Evolutionary conservation across 2,113 vertebrate genomes (phyloP).

Genomic region (Aspidoscelis tigris): DNA sequence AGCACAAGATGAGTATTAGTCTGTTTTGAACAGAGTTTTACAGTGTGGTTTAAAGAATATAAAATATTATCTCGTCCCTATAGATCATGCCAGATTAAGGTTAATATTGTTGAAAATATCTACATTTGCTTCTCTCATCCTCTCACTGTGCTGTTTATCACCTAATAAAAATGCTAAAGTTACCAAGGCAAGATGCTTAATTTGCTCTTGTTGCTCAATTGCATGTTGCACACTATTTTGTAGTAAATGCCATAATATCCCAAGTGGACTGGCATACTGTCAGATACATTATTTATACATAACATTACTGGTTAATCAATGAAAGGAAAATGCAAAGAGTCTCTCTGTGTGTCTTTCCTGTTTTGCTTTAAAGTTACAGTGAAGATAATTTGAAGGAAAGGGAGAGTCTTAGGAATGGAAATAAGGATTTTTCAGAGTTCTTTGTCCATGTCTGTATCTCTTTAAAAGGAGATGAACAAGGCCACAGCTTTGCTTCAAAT

Average conservation of each 20-base stretch:
- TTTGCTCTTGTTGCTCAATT: slow-evolving; percentile 81
- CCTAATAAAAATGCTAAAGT: slow-evolving; percentile 85
- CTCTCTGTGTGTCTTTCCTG: slow-evolving; percentile 54
- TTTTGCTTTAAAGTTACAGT: slow-evolving; percentile 76
- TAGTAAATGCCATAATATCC: slow-evolving; percentile 83
- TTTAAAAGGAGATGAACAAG: not conserved
- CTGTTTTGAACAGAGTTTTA: slow-evolving; percentile 10
- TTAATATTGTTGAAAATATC: slow-evolving; percentile 77
- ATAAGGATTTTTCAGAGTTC: slow-evolving; percentile 44
- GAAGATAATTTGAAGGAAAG: slow-evolving; percentile 49
- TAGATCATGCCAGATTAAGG: slow-evolving; percentile 72
- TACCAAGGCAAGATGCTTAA: slow-evolving; percentile 82
- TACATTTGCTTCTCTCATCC: slow-evolving; percentile 70
- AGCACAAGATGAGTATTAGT: not conserved
- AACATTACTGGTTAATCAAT: slow-evolving; percentile 86
- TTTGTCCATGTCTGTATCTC: not conserved
- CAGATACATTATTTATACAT: slow-evolving; percentile 87
- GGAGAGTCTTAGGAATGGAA: slow-evolving; percentile 53
- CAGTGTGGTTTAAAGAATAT: slow-evolving; percentile 43
- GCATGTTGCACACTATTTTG: slow-evolving; percentile 83
- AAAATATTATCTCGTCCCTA: slow-evolving; percentile 68
- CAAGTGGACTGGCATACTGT: slow-evolving; percentile 83
- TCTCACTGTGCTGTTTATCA: slow-evolving; percentile 75
- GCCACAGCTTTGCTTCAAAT: no score
- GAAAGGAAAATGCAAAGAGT: slow-evolving; percentile 73